Evolutionary conservation across 2,888 invertebrate genomes (phyloP), one percentile per base, ranked within the genome.

Genomic region (Odontocolon sp.): DNA sequence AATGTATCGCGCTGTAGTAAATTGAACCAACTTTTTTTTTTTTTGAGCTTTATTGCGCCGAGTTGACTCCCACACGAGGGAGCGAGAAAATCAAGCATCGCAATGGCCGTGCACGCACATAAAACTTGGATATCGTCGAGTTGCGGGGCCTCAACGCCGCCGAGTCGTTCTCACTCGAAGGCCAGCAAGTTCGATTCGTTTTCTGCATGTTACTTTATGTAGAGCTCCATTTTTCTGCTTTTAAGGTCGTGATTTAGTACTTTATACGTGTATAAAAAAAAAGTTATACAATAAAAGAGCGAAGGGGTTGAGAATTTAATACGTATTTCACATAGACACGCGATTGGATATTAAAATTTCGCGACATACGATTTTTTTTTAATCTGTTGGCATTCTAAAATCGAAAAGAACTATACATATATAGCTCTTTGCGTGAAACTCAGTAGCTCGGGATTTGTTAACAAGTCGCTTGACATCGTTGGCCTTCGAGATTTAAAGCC

Each of bases 151-250:
- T 26, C 38, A 23, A 56, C 38, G 18, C 16, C 23, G 14, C 6
- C 16, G 38, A 21, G 57, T 57, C 57, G 57, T 57, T 57, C n/a
- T n/a, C 57, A 11, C 57, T 40, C 57, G 57, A 57, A 57, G 57
- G 57, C 57, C 57, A 40, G 26, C 57, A 14, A 40, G 40, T 57
- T 14, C 26, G 57, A 16, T 57, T 40, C 16, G 40, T 57, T 57
- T 38, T 57, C 38, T 40, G 57, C 8, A 40, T 16, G 38, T 26
- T 14, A 14, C 11, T 14, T 21, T 38, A 23, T 23, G 26, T 40
- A 23, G 38, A 40, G 38, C 23, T 57, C 38, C 16, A 2, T 6
- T 4, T 56, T 33, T 16, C 38, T 40, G 26, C 40, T 16, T 40
- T 23, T 23, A 18, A 18, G 23, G 14, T 26, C 16, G 9, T 57